Base-by-base conservation (phyloP, 2,797 vertebrate genomes). In the Kryptolebias ocellatus region DNA sequence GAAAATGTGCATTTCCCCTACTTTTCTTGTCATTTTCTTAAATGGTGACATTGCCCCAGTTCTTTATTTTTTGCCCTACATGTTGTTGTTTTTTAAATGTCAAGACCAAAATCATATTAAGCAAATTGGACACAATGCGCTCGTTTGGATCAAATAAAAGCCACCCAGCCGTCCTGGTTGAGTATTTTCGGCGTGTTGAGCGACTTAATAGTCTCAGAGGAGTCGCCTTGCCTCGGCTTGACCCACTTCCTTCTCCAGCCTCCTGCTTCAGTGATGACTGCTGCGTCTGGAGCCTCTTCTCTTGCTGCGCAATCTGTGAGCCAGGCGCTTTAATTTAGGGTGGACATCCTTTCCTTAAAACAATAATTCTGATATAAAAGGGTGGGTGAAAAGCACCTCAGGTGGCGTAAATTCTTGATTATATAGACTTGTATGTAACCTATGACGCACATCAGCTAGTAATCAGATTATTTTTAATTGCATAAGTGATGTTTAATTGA, bases 241-340 rank as follows among this genome's bases (percentile, higher is more conserved):
- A 93, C 92, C 92, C 90, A 93, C 82, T 92, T 93, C 34, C 34
- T 37, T 8, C 81, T 90, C 69, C 60, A 76, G 74, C 84, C 87
- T 82, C 63, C 53, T 65, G 1, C 79, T 37, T 73, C 53, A 57
- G 50, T 50, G 74, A 60, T 46, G 69, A 52, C 70, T 74, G 66
- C 85, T 84, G 85, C 62, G 80, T 86, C 80, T 83, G 64, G 78
- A 71, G 72, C 65, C 51, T 80, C 72, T 76, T 67, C 51, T 80
- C 72, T 76, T 67, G 78, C 79, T 88, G 85, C 83, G 83, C 81
- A 85, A 55, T 85, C 76, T 69, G 4, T 51, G 2, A 9, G 24
- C 8, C 65, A 34, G 59, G 50, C 70, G 34, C 65, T 61, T 17
- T 66, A 34, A 34, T 64, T 72, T 24, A 1, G 69, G 53, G 72